Evolutionary conservation across 2,888 invertebrate genomes (phyloP).

Genomic region (Meliscaeva auricollis): DNA sequence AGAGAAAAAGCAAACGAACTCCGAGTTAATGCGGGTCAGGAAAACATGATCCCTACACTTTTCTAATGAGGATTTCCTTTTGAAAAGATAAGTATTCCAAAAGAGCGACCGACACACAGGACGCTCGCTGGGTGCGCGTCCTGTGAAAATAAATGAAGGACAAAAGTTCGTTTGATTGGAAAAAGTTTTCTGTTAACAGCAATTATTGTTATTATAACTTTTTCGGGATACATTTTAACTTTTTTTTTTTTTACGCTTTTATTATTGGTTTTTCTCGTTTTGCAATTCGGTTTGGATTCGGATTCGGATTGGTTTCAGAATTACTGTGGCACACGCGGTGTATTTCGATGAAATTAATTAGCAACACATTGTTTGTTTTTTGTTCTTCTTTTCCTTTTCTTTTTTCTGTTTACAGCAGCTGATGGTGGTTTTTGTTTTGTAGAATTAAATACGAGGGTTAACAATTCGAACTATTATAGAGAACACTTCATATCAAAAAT

Average conservation of each 20-base stretch:
- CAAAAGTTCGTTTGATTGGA: slow-evolving; percentile 72
- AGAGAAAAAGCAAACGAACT: slow-evolving; percentile 44
- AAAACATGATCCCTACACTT: slow-evolving; percentile 70
- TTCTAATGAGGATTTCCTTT: slow-evolving; percentile 66
- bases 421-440: slow-evolving; percentile 40
- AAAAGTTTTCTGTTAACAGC: slow-evolving; percentile 75
- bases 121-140: neutral
- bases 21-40: slow-evolving; percentile 73
- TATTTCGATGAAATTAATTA: slow-evolving; percentile 61
- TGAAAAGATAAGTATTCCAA: slow-evolving; percentile 46
- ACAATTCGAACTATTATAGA: neutral
- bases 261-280: slow-evolving; percentile 34
- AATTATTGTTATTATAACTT: slow-evolving; percentile 71
- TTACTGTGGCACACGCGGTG: slow-evolving; percentile 41
- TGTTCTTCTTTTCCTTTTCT: too few species aligned
- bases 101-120: too few species aligned
- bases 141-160: slow-evolving; percentile 33
- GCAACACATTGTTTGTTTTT: slow-evolving; percentile 48
- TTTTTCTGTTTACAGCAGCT: slow-evolving; percentile 11
- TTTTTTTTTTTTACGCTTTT: slow-evolving; percentile 7
- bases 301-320: slow-evolving; percentile 18
- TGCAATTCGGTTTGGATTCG: neutral
- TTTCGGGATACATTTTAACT: slow-evolving; percentile 70
- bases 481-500: slow-evolving; percentile 33
- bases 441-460: neutral